Conservation (phyloP, 1,140 invertebrate genomes). For the Bacillus rossius region DNA sequence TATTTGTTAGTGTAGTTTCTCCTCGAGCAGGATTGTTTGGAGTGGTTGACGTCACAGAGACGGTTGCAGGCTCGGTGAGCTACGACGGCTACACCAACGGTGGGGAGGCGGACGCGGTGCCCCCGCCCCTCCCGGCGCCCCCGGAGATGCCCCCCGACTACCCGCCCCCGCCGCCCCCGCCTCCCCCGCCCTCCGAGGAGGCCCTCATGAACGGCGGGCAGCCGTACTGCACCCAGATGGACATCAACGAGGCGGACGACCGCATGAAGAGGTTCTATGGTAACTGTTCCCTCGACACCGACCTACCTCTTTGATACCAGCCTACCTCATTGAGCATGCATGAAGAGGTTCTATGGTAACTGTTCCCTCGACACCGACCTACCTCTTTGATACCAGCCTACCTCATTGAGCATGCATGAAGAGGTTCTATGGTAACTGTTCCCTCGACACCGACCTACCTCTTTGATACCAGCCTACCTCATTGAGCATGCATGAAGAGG, state of each 20-base stretch:
- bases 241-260: conserved; percentile 53
- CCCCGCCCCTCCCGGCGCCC: conserved; percentile 2
- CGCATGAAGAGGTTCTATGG: conserved; percentile 53
- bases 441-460: no score
- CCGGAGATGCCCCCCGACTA: conserved; percentile 37
- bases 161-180: conserved; percentile 34
- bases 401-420: no score
- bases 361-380: no score
- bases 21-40: no score
- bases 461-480: no score
- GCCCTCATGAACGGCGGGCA: conserved; percentile 25
- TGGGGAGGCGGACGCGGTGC: not conserved
- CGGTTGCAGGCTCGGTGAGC: no score
- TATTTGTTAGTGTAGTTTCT: no score
- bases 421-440: conserved; percentile 46
- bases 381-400: no score
- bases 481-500: conserved; percentile 51
- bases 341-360: conserved; percentile 51
- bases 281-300: conserved; percentile 24
- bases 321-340: no score
- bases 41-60: no score
- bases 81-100: no score
- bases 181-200: conserved; percentile 27
- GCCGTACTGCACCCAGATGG: conserved; percentile 31
- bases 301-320: no score